Base-by-base conservation (phyloP, 2,113 vertebrate species). In the Salvelinus alpinus region DNA sequence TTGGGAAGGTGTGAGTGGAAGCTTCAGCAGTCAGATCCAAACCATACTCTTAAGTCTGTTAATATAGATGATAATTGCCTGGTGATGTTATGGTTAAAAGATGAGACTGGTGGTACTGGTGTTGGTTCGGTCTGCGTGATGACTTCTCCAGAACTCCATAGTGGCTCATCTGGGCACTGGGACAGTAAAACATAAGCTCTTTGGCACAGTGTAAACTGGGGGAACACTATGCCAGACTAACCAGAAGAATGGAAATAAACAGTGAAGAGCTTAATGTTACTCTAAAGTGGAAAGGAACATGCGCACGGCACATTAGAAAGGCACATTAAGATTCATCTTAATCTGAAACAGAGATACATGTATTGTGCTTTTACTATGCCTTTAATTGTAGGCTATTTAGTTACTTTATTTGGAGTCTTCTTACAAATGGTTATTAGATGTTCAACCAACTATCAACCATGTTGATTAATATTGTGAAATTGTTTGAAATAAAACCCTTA, bases 41-140 rank as follows among this genome's bases (percentile, higher is more conserved):
- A 66, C 16, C 24, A 47, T 12, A 24, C 38, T 70, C 7, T 24
- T 51, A 67, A 57, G 73, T 73, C 71, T 72, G 72, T 72, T 59
- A 64, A 69, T 22, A 70, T 38, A 54, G 57, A 29, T 22, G 68
- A 72, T 92, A 91, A 93, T 90, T 90, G 86, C 74, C 90, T 84
- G 85, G 87, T 82, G 38, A 44, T 44, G 86, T 84, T 25, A 83
- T 70, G 83, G 77, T 78, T 90, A 90, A 79, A 87, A 81, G 13
- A 71, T 38, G 59, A 22, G 71, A 73, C 51, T 9, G 5, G 44
- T 54, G 70, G 74, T 65, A 60, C 77, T 59, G 29, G 72, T 70
- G 70, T 64, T 75, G 54, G 25, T 74, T 76, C 31, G 29, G 72
- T 44, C 38, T 12, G 38, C 9, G 9, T 44, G 85, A 88, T 44